Evolutionary conservation across 2,113 vertebrate genomes (phyloP).

Genomic region (Trinectes maculatus): DNA sequence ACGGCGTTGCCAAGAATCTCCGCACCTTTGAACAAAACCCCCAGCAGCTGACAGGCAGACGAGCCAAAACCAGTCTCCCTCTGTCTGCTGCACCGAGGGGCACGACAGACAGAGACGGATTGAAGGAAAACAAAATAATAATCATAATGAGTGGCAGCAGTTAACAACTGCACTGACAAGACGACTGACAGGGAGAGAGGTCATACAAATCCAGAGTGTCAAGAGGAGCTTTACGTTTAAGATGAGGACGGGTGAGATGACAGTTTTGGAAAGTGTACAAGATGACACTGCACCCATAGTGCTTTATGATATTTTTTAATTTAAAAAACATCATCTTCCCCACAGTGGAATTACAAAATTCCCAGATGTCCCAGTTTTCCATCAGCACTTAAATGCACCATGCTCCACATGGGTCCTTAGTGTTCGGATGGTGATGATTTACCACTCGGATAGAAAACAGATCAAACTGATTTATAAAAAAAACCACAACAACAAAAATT

Average conservation of each 20-base stretch:
- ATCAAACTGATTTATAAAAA: no score
- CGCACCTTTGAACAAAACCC: slow-evolving; percentile 43
- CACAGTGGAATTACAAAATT: not conserved
- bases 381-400: not conserved
- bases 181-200: slow-evolving; percentile 41
- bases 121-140: not conserved
- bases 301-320: not conserved
- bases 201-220: slow-evolving; percentile 29
- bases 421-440: no score
- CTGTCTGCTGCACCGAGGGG: not conserved
- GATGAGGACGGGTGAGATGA: slow-evolving; percentile 18
- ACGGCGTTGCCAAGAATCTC: slow-evolving; percentile 47
- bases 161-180: slow-evolving; percentile 41
- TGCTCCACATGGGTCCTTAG: no score
- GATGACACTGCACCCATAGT: no score
- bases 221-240: slow-evolving; percentile 6
- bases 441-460: no score
- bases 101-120: slow-evolving; percentile 16
- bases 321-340: not conserved
- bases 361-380: not conserved
- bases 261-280: not conserved
- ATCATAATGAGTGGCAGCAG: slow-evolving; percentile 14
- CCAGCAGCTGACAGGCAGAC: slow-evolving; percentile 46
- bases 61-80: slow-evolving; percentile 30
- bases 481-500: no score